Evolutionary conservation across 30 jellyfish, hydroid and myxozoan species (phyloP), one percentile per base, ranked within the genome.

Genomic region (Clytia hemisphaerica): DNA sequence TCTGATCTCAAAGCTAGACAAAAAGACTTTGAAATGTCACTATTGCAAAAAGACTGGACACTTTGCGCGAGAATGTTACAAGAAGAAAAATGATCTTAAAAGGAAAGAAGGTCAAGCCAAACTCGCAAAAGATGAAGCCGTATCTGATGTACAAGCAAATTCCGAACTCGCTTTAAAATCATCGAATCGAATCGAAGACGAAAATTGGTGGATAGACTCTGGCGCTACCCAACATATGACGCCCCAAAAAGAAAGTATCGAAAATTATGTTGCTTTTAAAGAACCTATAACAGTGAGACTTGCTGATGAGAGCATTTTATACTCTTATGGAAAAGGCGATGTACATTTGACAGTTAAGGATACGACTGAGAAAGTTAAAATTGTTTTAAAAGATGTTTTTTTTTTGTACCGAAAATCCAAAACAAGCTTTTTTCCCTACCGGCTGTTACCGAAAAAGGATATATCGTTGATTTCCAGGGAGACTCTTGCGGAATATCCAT

Each of bases 181-280:
- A n/a, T n/a, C 7, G 4, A 6, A 2, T 47, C 31, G 58, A 28
- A n/a, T n/a, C n/a, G 28, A 28, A 19, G 30, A 47, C n/a, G 35
- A 53, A 30, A 51, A 53, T 12, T 48, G 83, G 76, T 71, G 83
- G 83, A 71, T 71, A 4, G 83, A 51, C 74, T 71, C 83, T 38
- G 83, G 83, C 18, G 76, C 83, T 15, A 48, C 83, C 4, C 83
- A 71, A 31, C 83, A 71, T 45, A 71, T 48, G 83, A 71, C 83
- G 21, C 83, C 65, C 12, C 73, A 48, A 19, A 71, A 71, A 40
- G 54, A 71, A 49, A 59, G 83, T 33, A 21, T 71, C 34, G 31
- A 2, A 2, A 40, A 34, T 16, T 71, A 51, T 27, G 45, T n/a
- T n/a, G n/a, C n/a, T n/a, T n/a, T n/a, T n/a, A n/a, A n/a, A n/a